Base-by-base conservation (phyloP, 2,113 vertebrate species). In the Mastomys coucha region DNA sequence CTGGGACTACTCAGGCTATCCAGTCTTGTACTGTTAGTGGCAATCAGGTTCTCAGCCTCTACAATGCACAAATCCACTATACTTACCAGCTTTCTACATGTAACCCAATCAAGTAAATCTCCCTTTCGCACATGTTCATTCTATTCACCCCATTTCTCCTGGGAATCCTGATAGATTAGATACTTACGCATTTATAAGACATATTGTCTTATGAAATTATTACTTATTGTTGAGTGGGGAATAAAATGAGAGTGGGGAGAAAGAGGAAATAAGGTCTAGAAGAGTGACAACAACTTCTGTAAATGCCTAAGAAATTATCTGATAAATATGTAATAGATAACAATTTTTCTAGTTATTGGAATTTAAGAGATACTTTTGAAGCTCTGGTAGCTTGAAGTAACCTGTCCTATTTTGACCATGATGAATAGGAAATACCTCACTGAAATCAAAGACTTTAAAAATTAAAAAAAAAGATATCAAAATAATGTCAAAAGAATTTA, bases 291-390 rank as follows among this genome's bases (percentile, higher is more conserved):
- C 13, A 85, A 91, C 82, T 28, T 63, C 91, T 36, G 19, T 89
- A 93, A 80, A 75, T 49, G 0, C 67, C 69, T 91, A 69, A 4
- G 88, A 95, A 75, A 13, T 28, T 84, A 80, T 13, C 13, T 89
- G 88, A 39, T 53, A 96, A 90, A n/a, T 96, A 11, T n/a, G 91
- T 33, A 85, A 39, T 84, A 93, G 86, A n/a, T 85, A 63, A 36
- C 73, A 73, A 69, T 5, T 95, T 88, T 70, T 95, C 14, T n/a
- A 73, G 39, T 80, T 96, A 56, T 89, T 81, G 70, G 7, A 89
- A 49, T n/a, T 39, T 51, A 73, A 17, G 22, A 56, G 36, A 51
- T 65, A 67, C 3, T 81, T 6, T 36, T 56, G 94, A 89, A 63
- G 20, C 88, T 56, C 49, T 94, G 77, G 19, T 8, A 39, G 7